Evolutionary conservation across 2,113 vertebrate species (phyloP).

Genomic region (Stegostoma tigrinum): DNA sequence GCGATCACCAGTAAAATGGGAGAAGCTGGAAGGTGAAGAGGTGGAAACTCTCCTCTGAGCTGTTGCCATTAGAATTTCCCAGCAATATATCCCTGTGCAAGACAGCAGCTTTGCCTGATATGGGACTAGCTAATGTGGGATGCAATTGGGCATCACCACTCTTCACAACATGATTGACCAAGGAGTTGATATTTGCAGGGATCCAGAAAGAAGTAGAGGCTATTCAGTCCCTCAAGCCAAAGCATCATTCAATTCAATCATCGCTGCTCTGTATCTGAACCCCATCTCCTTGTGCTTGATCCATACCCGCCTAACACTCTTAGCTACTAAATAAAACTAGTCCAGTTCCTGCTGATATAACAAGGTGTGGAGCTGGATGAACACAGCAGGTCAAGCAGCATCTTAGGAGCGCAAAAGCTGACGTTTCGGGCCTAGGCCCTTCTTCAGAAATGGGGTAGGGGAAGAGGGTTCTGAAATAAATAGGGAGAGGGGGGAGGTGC

Average conservation of each 20-base stretch:
- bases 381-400: no score
- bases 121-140: background rate
- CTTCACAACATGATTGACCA: background rate
- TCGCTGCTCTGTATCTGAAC: background rate
- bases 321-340: background rate
- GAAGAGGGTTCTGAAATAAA: no score
- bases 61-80: background rate
- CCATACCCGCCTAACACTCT: background rate
- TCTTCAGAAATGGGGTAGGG: no score
- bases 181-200: background rate
- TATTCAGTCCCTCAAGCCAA: background rate
- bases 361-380: no score
- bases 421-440: no score
- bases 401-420: no score
- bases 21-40: background rate
- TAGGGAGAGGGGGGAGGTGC: no score
- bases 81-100: background rate
- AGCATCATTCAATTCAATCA: background rate
- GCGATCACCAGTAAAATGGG: no score
- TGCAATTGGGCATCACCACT: background rate
- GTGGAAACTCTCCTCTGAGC: background rate
- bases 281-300: background rate
- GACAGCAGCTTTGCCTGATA: background rate
- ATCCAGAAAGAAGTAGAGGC: background rate
- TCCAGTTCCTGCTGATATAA: no score